Evolutionary conservation across 2,797 vertebrate genomes (phyloP).

Genomic region (Eleutherodactylus coqui): DNA sequence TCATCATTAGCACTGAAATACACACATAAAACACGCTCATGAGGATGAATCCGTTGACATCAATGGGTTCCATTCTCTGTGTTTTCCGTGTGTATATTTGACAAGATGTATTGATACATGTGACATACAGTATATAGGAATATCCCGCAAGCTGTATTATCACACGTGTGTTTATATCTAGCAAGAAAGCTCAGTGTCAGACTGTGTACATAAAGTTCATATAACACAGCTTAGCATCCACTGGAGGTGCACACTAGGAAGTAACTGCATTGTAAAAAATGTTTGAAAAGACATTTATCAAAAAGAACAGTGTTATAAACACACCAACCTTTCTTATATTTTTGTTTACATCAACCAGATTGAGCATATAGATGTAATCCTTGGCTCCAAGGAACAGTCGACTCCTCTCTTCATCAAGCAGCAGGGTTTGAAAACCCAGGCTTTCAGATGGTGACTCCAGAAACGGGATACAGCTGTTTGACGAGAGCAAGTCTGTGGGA

Average conservation of each 20-base stretch:
- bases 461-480: conserved; percentile 90
- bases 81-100: too few relatives aligned
- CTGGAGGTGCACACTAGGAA: conserved; percentile 20
- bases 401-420: conserved; percentile 93
- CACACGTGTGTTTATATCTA: conserved; percentile 13
- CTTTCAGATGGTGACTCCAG: conserved; percentile 83
- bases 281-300: conserved; percentile 58
- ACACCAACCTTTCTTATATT: conserved; percentile 88
- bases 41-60: too few relatives aligned
- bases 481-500: conserved; percentile 86
- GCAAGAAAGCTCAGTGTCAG: conserved; percentile 7
- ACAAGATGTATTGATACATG: not conserved
- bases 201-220: conserved; percentile 12
- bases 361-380: conserved; percentile 93
- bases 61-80: too few relatives aligned
- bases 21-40: too few relatives aligned
- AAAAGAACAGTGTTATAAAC: conserved; percentile 60
- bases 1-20: too few relatives aligned
- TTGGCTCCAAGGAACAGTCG: conserved; percentile 87
- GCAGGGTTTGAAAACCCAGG: conserved; percentile 90
- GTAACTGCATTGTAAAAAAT: not conserved
- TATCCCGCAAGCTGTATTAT: not conserved
- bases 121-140: not conserved
- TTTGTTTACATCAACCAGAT: conserved; percentile 87
- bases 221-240: conserved; percentile 27